These are phyloP conservation scores for Tipula confusa DNA, from an alignment of 2,888 invertebrate species.

Conservation along the genomic window DNA sequence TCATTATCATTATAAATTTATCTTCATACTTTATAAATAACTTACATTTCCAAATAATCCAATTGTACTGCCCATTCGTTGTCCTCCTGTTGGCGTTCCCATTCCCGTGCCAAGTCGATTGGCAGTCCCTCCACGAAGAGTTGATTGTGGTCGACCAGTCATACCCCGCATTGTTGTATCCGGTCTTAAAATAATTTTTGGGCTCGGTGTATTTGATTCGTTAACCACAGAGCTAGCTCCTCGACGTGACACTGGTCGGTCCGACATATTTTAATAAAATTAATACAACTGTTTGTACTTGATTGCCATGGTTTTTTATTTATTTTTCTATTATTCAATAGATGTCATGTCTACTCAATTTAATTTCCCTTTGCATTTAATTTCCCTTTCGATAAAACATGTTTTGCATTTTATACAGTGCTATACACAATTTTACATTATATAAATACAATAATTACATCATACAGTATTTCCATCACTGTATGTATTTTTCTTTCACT, in stretches of 20 bases:
- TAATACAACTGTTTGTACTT: neutral
- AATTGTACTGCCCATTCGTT: conserved; percentile 35
- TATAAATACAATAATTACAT: too few species aligned
- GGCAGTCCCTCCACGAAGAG: conserved; percentile 45
- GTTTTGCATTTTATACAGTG: too few species aligned
- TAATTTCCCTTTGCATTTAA: neutral
- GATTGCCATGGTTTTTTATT: neutral
- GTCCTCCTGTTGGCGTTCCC: conserved; percentile 50
- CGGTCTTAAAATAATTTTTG: conserved; percentile 28
- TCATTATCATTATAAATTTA: neutral
- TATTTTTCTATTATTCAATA: neutral
- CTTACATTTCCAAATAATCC: conserved; percentile 35
- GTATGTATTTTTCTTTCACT: neutral
- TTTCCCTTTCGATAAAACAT: neutral
- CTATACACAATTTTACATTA: too few species aligned
- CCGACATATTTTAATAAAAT: neutral
- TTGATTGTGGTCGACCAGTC: conserved; percentile 34
- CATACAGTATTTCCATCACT: neutral
- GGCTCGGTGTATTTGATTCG: conserved; percentile 21
- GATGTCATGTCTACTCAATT: neutral
- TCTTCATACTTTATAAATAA: neutral
- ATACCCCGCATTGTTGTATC: conserved; percentile 30
- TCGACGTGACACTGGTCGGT: conserved; percentile 37
- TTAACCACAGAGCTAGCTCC: conserved; percentile 27
- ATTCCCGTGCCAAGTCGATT: conserved; percentile 52